A percentile compares a stretch with the other conserved stretches of the same genome.
These are phyloP conservation scores for Philereme vetulata DNA, from an alignment of 2,888 invertebrate species.

Conservation along the genomic window DNA sequence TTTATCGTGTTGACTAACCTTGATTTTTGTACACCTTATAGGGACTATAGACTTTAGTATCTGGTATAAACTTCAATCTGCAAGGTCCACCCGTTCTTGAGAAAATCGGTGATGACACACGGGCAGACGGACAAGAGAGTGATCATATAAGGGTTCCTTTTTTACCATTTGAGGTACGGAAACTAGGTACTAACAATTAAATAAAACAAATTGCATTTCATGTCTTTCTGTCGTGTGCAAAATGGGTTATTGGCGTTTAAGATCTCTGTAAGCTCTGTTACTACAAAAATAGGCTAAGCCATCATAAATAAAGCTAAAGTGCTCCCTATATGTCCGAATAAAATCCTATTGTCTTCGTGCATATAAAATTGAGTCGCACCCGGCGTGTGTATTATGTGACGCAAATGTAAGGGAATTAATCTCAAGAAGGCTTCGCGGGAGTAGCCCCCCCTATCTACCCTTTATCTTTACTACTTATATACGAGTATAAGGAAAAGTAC, in stretches of 20 bases:
- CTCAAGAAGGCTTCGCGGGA: slow-evolving; percentile 58
- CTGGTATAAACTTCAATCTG: too few relatives aligned
- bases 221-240: too few relatives aligned
- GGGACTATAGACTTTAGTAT: too few relatives aligned
- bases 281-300: slow-evolving; percentile 33
- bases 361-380: slow-evolving; percentile 69
- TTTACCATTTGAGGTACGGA: too few relatives aligned
- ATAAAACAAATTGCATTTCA: too few relatives aligned
- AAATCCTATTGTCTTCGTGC: slow-evolving; percentile 69
- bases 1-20: too few relatives aligned
- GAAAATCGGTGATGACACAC: too few relatives aligned
- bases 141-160: too few relatives aligned
- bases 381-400: slow-evolving; percentile 71
- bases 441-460: slow-evolving; percentile 67
- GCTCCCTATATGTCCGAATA: slow-evolving; percentile 62
- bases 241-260: background rate
- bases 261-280: slow-evolving; percentile 7
- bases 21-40: too few relatives aligned
- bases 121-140: too few relatives aligned
- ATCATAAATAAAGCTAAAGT: slow-evolving; percentile 53
- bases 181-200: too few relatives aligned
- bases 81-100: too few relatives aligned
- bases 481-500: slow-evolving; percentile 64
- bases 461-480: slow-evolving; percentile 77
- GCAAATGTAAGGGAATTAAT: slow-evolving; percentile 71